Conservation (phyloP, 1,140 invertebrate genomes). For the Drosophila santomea region DNA sequence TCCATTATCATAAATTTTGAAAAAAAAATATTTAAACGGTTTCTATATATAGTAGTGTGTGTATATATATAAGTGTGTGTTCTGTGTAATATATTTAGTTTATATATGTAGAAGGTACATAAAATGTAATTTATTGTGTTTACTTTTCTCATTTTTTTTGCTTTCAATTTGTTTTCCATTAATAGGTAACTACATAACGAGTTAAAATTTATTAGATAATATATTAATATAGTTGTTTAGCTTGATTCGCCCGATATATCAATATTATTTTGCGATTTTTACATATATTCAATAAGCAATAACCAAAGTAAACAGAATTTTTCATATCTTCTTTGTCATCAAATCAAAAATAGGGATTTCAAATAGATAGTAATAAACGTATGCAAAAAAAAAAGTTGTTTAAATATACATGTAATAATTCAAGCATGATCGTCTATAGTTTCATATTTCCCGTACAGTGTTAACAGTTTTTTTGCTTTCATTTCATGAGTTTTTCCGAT, state of each 20-base stretch:
- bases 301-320: constrained; percentile 38
- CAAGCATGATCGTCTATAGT: constrained; percentile 35
- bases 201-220: constrained; percentile 72
- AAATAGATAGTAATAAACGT: constrained; percentile 24
- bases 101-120: constrained; percentile 58
- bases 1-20: constrained; percentile 75
- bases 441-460: constrained; percentile 29
- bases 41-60: constrained; percentile 38
- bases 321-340: constrained; percentile 5
- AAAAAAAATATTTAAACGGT: constrained; percentile 64
- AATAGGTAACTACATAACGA: constrained; percentile 80
- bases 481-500: constrained; percentile 26
- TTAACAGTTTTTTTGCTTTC: constrained; percentile 31
- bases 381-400: constrained; percentile 18
- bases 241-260: constrained; percentile 26
- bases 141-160: constrained; percentile 48
- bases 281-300: constrained; percentile 39
- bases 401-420: constrained; percentile 36
- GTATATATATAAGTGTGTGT: constrained; percentile 30
- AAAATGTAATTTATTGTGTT: constrained; percentile 55
- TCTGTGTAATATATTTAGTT: constrained; percentile 42
- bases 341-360: constrained; percentile 26
- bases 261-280: constrained; percentile 31
- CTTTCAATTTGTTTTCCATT: constrained; percentile 52
- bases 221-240: constrained; percentile 42